These are phyloP conservation scores for mouse (Mus musculus) DNA, from an alignment of 2,113 vertebrate genomes.

Conservation along the genomic window DNA sequence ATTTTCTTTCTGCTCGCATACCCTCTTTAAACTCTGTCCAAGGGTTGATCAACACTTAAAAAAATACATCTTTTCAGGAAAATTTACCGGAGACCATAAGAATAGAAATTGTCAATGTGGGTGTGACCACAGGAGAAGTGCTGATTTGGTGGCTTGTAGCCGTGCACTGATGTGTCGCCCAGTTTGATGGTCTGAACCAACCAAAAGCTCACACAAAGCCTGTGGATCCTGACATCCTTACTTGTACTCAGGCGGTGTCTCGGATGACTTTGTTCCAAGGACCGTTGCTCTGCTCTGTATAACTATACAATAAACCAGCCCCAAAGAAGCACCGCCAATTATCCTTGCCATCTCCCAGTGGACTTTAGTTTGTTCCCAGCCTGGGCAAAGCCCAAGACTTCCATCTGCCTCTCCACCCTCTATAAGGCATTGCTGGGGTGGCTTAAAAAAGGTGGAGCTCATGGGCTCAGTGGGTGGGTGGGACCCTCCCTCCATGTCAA, in stretches of 20 bases:
- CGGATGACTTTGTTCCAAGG: background rate
- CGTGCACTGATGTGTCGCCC: background rate
- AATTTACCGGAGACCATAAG: conserved; percentile 12
- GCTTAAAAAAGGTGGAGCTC: background rate
- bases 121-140: background rate
- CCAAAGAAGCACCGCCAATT: background rate
- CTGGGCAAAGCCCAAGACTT: background rate
- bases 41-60: conserved; percentile 48
- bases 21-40: conserved; percentile 60
- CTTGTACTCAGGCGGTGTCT: background rate
- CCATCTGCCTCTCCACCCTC: background rate
- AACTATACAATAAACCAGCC: background rate
- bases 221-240: background rate
- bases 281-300: background rate
- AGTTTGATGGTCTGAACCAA: conserved; percentile 6
- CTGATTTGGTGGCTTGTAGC: background rate
- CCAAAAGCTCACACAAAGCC: background rate
- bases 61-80: conserved; percentile 20
- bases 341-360: background rate
- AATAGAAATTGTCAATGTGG: conserved; percentile 39
- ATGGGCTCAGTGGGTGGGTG: background rate
- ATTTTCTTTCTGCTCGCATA: conserved; percentile 51
- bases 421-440: background rate
- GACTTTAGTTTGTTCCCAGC: background rate
- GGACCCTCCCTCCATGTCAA: no score